phyloP scores from a whole-genome alignment of 1,140 invertebrate species.

The Pseudomyrmex cubaensis region DNA sequence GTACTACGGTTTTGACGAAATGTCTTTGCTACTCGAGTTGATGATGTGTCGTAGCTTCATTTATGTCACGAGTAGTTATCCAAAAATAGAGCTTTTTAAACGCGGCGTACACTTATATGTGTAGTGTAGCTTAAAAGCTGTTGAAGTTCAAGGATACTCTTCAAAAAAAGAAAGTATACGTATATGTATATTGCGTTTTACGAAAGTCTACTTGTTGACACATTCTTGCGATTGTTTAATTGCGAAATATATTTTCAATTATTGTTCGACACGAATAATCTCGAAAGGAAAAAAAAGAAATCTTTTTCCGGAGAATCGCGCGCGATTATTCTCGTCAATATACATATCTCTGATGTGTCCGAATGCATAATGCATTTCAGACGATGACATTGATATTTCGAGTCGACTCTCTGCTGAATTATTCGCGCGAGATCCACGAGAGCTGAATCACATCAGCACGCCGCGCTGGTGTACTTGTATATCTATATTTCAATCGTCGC shows the following conservation, averaged over 20 bases:
- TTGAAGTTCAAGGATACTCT: neutral
- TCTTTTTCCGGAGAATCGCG: neutral
- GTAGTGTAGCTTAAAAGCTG: constrained; percentile 3
- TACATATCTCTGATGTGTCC: constrained; percentile 19
- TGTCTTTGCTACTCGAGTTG: too few relatives aligned
- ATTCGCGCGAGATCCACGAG: neutral
- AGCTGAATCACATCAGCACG: too few relatives aligned
- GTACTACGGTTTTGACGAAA: too few relatives aligned
- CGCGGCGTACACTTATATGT: neutral
- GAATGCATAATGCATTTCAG: constrained; percentile 5
- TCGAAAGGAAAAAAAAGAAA: neutral
- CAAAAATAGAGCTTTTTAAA: constrained; percentile 24
- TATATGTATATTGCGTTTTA: neutral
- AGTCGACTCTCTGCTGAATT: neutral
- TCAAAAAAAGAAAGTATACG: constrained; percentile 3
- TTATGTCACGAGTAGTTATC: neutral
- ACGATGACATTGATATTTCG: neutral
- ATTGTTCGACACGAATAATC: neutral
- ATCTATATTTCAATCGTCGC: neutral
- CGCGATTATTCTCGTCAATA: constrained; percentile 8
- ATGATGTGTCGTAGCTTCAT: too few relatives aligned
- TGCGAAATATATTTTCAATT: neutral
- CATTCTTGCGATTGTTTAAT: constrained; percentile 1
- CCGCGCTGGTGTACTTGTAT: too few relatives aligned
- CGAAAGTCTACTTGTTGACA: too few relatives aligned